Evolutionary conservation across 30 jellyfish, hydroid and myxozoan genomes (phyloP).

Genomic region (Chironex yamaguchii): DNA sequence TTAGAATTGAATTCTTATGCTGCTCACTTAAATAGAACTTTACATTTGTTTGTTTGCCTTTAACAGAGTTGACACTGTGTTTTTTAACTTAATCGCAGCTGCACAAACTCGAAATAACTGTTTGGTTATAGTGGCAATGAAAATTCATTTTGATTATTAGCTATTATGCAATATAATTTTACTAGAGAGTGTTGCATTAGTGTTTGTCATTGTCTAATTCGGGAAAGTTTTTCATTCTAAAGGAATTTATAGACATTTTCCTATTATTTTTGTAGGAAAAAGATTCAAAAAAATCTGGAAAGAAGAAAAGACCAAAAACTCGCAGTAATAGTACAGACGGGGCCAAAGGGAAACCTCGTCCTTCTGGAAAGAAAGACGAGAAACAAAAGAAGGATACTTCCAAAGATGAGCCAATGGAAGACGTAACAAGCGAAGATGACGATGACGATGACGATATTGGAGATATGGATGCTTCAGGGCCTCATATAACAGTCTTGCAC

Average conservation of each 20-base stretch:
- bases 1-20: too few relatives aligned
- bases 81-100: too few relatives aligned
- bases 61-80: too few relatives aligned
- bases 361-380: not conserved
- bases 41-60: too few relatives aligned
- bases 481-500: conserved; percentile 81
- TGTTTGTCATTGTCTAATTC: too few relatives aligned
- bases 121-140: too few relatives aligned
- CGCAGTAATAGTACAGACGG: not conserved
- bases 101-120: too few relatives aligned
- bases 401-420: not conserved
- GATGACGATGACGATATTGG: conserved; percentile 75
- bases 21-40: too few relatives aligned
- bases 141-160: too few relatives aligned
- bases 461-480: conserved; percentile 59
- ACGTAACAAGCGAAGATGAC: conserved; percentile 42
- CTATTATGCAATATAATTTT: too few relatives aligned
- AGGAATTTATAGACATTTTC: not conserved
- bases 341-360: not conserved
- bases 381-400: conserved; percentile 18
- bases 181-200: too few relatives aligned
- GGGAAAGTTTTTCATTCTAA: too few relatives aligned
- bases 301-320: not conserved
- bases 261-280: not conserved
- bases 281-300: not conserved